Conservation (phyloP, 2,113 vertebrate species). For the Corvus moneduloides region DNA sequence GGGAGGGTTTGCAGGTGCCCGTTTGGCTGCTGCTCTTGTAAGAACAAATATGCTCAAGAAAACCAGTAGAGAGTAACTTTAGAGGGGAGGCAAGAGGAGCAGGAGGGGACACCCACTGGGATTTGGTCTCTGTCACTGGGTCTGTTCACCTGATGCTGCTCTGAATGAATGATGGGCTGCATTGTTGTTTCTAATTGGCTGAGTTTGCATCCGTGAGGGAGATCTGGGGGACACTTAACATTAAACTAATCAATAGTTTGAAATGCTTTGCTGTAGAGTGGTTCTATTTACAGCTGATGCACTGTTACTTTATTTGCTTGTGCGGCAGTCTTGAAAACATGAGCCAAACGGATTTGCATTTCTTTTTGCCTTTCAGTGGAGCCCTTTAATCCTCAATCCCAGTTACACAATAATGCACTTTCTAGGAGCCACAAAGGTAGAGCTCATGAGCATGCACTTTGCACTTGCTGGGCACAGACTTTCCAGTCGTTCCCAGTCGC, state of each 20-base stretch:
- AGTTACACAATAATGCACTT: constrained; percentile 99
- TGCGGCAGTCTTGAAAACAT: not conserved
- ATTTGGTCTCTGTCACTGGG: not conserved
- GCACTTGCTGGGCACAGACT: constrained; percentile 64
- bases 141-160: not conserved
- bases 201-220: not conserved
- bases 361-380: constrained; percentile 91
- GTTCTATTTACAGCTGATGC: not conserved
- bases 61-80: not conserved
- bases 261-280: not conserved
- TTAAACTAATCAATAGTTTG: not conserved
- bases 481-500: constrained; percentile 13
- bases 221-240: not conserved
- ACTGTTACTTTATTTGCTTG: not conserved
- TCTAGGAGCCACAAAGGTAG: constrained; percentile 98
- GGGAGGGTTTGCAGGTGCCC: not conserved
- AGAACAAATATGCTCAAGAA: not conserved
- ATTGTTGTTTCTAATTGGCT: not conserved
- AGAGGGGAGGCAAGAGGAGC: not conserved
- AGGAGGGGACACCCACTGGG: not conserved
- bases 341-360: constrained; percentile 63
- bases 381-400: constrained; percentile 98
- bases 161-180: not conserved
- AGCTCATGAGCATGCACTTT: constrained; percentile 78
- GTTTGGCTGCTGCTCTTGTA: not conserved